Evolutionary conservation across 2,113 vertebrate genomes (phyloP), one percentile per base, ranked within the genome.

Genomic region (Tor tambroides): DNA sequence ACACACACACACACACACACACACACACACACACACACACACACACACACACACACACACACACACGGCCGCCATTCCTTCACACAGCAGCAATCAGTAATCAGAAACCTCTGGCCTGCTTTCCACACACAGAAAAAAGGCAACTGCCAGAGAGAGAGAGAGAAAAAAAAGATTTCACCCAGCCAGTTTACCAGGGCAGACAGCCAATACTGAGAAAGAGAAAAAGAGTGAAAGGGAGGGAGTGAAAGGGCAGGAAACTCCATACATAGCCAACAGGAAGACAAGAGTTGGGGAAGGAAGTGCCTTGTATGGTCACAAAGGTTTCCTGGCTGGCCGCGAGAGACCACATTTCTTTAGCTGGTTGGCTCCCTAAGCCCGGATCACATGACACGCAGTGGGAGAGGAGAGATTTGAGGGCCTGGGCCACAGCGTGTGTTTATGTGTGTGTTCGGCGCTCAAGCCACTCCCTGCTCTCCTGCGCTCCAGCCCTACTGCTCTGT

Each of bases 241-340:
- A 86, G 78, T 81, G 71, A 86, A 65, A 90, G 88, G 90, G 91
- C 95, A 95, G 94, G 95, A 95, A 96, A 93, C 90, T 91, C 95
- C 95, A 94, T 95, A 95, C 94, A 96, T 96, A 95, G 95, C 91
- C 93, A 86, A 89, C 94, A 95, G 95, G 94, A 96, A 95, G 93
- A 92, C 91, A 91, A 89, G 92, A 92, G 94, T 94, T 93, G 93
- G 93, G 94, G 76, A 94, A 95, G 95, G 95, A 96, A 95, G 90
- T 89, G 89, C 95, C 95, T 94, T 96, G 88, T 95, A 93, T 96
- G 95, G 95, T 90, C 94, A 93, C 85, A 86, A 93, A 93, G 93
- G 93, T 95, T 94, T 95, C 94, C 94, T 93, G 94, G 92, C 92
- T 92, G 90, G 85, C 89, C 81, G 69, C 89, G 89, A 94, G 93